phyloP scores from a whole-genome alignment of 2,888 invertebrate genomes.

The Mythimna pallens region DNA sequence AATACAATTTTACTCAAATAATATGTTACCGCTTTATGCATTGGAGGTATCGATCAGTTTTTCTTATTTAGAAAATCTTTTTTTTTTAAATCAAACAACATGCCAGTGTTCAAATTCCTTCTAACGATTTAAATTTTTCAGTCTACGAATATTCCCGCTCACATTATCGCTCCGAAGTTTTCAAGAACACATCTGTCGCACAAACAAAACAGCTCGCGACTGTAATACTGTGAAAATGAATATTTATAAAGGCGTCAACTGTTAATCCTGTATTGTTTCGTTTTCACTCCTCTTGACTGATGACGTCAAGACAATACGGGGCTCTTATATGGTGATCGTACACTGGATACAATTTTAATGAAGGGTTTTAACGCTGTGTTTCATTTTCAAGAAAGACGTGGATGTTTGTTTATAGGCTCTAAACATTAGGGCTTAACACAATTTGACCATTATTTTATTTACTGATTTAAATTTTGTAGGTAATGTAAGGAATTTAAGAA shows the following conservation, averaged over 20 bases:
- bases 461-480: too few relatives aligned
- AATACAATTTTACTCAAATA: too few relatives aligned
- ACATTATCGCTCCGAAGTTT: slow-evolving; percentile 52
- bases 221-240: slow-evolving; percentile 86
- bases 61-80: too few relatives aligned
- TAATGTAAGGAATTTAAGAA: too few relatives aligned
- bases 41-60: too few relatives aligned
- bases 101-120: background rate
- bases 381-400: background rate
- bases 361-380: background rate
- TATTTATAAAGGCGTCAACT: slow-evolving; percentile 90
- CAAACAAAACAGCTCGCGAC: slow-evolving; percentile 84
- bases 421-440: too few relatives aligned
- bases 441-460: too few relatives aligned
- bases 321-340: slow-evolving; percentile 78
- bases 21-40: too few relatives aligned
- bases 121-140: background rate
- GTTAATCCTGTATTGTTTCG: slow-evolving; percentile 89
- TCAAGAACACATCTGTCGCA: slow-evolving; percentile 83
- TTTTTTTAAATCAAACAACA: background rate
- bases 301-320: slow-evolving; percentile 87
- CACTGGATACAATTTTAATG: slow-evolving; percentile 65
- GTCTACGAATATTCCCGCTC: slow-evolving; percentile 25
- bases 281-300: slow-evolving; percentile 86
- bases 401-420: too few relatives aligned